phyloP scores from a whole-genome alignment of 1,140 invertebrate species.

The Brachionus paranguensis region DNA sequence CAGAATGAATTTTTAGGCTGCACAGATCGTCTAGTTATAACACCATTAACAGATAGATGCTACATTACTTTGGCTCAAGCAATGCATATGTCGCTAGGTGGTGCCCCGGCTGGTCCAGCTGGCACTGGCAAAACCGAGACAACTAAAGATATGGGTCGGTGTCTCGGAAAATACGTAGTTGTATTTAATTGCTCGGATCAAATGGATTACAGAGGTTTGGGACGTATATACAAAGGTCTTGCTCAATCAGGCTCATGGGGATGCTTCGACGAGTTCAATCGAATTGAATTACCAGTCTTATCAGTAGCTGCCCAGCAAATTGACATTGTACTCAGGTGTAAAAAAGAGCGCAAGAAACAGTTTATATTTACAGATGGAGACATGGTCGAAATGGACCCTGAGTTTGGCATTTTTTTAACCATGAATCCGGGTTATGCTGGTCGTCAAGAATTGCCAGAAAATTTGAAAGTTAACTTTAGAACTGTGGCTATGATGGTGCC shows the following conservation, averaged over 20 bases:
- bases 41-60: conserved; percentile 89
- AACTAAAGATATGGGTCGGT: conserved; percentile 96
- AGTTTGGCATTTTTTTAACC: conserved; percentile 93
- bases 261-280: conserved; percentile 77
- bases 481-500: conserved; percentile 98
- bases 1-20: conserved; percentile 96
- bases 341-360: conserved; percentile 78
- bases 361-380: conserved; percentile 93
- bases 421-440: conserved; percentile 98
- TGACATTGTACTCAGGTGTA: conserved; percentile 79
- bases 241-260: conserved; percentile 57
- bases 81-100: conserved; percentile 88
- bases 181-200: conserved; percentile 98
- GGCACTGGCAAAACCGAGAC: conserved; percentile 96
- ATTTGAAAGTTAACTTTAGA: conserved; percentile 92
- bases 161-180: conserved; percentile 90
- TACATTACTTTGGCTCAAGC: conserved; percentile 94
- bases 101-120: conserved; percentile 86
- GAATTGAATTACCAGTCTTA: conserved; percentile 86
- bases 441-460: conserved; percentile 87
- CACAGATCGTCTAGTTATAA: conserved; percentile 88
- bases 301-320: conserved; percentile 96
- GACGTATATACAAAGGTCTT: conserved; percentile 61
- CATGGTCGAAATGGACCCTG: conserved; percentile 80
- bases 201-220: conserved; percentile 81